Evolutionary conservation across 2,797 vertebrate genomes (phyloP).

Genomic region (Mallotus villosus): DNA sequence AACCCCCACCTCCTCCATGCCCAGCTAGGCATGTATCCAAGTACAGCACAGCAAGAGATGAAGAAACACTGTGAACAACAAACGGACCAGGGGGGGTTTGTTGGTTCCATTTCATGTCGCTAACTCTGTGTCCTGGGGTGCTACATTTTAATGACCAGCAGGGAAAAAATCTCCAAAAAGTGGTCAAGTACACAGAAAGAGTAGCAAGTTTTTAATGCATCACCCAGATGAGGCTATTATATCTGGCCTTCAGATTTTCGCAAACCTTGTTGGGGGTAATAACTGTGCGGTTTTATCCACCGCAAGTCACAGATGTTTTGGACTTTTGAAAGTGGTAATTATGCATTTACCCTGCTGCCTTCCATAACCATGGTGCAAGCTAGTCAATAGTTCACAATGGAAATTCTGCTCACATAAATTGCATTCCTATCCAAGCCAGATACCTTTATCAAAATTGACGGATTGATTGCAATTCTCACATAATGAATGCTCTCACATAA

Average conservation of each 20-base stretch:
- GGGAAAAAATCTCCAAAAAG: conserved; percentile 24
- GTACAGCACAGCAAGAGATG: conserved; percentile 36
- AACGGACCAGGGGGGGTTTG: conserved; percentile 1
- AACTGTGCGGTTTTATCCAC: background rate
- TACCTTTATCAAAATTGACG: background rate
- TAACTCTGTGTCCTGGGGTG: conserved; percentile 19
- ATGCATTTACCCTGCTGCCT: background rate
- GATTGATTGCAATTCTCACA: background rate
- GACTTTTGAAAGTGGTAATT: background rate
- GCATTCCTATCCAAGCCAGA: background rate
- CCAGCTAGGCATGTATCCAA: conserved; percentile 39
- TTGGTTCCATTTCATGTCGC: conserved; percentile 45
- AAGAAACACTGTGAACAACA: conserved; percentile 33
- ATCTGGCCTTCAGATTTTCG: too few relatives aligned
- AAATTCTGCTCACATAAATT: too few relatives aligned
- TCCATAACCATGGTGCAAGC: background rate
- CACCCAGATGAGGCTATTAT: too few relatives aligned
- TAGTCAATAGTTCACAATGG: background rate
- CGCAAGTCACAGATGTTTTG: background rate
- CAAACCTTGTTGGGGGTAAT: too few relatives aligned
- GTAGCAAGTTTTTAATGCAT: background rate
- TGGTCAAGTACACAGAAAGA: conserved; percentile 7
- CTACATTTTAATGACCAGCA: conserved; percentile 36
- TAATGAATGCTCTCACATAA: background rate
- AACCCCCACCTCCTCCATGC: conserved; percentile 29